Percentiles rank a stretch among this genome's conserved stretches.
Evolutionary conservation across 2,888 invertebrate species (phyloP).

Genomic region (Ophion slaviceki): DNA sequence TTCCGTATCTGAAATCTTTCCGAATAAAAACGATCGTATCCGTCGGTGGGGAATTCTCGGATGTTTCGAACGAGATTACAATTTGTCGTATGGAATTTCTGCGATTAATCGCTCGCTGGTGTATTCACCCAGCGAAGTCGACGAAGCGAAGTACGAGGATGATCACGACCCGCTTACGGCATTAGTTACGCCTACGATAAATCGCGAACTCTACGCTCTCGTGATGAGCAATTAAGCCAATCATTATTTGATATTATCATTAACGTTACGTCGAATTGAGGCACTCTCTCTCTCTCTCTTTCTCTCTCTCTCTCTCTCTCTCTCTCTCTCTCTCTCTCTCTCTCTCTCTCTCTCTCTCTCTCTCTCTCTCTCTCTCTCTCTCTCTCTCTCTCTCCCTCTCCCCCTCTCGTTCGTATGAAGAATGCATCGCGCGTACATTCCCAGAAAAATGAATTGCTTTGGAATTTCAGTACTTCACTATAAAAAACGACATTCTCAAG

Average conservation of each 20-base stretch:
- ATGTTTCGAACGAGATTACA: background rate
- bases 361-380: background rate
- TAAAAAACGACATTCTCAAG: background rate
- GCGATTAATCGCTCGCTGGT: conserved; percentile 16
- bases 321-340: background rate
- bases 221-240: conserved; percentile 54
- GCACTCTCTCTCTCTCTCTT: background rate
- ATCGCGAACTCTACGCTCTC: conserved; percentile 44
- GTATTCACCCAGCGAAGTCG: conserved; percentile 32
- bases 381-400: background rate
- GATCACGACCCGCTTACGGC: background rate
- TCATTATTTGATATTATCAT: conserved; percentile 63
- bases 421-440: conserved; percentile 9
- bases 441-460: background rate
- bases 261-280: conserved; percentile 32
- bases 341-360: background rate
- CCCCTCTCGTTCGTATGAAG: background rate
- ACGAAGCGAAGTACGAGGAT: conserved; percentile 17
- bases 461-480: background rate
- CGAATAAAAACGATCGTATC: background rate
- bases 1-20: background rate
- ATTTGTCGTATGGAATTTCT: background rate
- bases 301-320: too few species aligned
- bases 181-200: conserved; percentile 61
- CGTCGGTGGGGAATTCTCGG: background rate